Evolutionary conservation across 2,113 vertebrate species (phyloP).

Genomic region (Riparia riparia): DNA sequence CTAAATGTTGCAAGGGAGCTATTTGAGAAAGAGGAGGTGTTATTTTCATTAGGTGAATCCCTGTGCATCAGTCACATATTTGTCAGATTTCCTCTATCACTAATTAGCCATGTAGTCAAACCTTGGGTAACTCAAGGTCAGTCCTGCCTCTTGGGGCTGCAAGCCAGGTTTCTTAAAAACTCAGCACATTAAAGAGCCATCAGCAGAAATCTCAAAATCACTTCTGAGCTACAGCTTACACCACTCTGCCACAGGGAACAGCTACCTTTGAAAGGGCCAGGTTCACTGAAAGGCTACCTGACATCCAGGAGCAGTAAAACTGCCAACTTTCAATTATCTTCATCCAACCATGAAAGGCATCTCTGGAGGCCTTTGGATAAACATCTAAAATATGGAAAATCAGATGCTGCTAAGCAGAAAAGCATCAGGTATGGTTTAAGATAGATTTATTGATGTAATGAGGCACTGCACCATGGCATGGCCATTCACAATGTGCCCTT

Average conservation of each 20-base stretch:
- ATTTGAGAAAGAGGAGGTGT: not conserved
- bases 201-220: not conserved
- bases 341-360: not conserved
- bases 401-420: not conserved
- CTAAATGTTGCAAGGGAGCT: not conserved
- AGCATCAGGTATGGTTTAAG: not conserved
- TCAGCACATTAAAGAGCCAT: not conserved
- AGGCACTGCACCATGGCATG: not conserved
- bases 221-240: not conserved
- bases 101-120: not conserved
- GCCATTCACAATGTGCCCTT: not conserved
- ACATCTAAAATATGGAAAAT: not conserved
- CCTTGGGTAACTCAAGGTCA: not conserved
- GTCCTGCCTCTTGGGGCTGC: not conserved
- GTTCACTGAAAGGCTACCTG: conserved; percentile 2
- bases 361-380: not conserved
- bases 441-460: not conserved
- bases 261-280: not conserved
- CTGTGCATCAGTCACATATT: not conserved
- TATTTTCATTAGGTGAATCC: conserved; percentile 1
- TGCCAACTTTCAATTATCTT: not conserved
- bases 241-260: not conserved
- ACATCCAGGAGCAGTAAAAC: not conserved
- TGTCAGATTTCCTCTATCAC: not conserved
- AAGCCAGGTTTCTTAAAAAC: not conserved